Percentiles rank a stretch among this genome's conserved stretches.
Evolutionary conservation across 2,797 vertebrate genomes (phyloP).

Genomic region (Apogon talboti): DNA sequence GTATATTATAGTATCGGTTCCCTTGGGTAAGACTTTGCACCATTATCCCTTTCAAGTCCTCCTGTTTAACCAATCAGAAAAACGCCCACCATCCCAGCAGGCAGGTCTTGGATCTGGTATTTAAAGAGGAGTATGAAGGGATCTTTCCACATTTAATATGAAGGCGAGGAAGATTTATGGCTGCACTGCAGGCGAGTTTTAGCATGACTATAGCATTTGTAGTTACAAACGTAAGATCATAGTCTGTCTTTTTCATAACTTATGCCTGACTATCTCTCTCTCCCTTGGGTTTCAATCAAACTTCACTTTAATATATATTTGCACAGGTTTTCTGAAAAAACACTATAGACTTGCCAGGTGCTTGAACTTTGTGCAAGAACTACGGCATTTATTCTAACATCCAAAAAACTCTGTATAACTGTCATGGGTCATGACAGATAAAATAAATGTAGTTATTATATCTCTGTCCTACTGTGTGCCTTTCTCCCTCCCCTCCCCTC

Average conservation of each 20-base stretch:
- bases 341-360: too few species aligned
- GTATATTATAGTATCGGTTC: slow-evolving; percentile 26
- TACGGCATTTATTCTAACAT: neutral
- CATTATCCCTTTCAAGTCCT: slow-evolving; percentile 40
- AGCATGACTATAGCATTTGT: slow-evolving; percentile 25
- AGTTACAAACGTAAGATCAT: slow-evolving; percentile 19
- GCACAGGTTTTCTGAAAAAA: too few species aligned
- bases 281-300: too few species aligned
- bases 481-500: slow-evolving; percentile 13
- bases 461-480: neutral
- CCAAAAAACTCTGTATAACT: slow-evolving; percentile 8
- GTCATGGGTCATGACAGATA: neutral
- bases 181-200: slow-evolving; percentile 27
- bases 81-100: slow-evolving; percentile 52
- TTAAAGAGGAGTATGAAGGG: slow-evolving; percentile 42
- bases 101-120: slow-evolving; percentile 26
- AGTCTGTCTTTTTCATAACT: neutral
- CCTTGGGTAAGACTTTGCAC: slow-evolving; percentile 24
- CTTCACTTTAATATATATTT: neutral
- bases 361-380: too few species aligned
- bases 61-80: slow-evolving; percentile 70
- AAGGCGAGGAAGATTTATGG: slow-evolving; percentile 51
- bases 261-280: too few species aligned
- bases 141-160: slow-evolving; percentile 66
- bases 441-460: slow-evolving; percentile 3